Base-by-base conservation (phyloP, 2,113 vertebrate genomes). In the Tylochromis polylepis region DNA sequence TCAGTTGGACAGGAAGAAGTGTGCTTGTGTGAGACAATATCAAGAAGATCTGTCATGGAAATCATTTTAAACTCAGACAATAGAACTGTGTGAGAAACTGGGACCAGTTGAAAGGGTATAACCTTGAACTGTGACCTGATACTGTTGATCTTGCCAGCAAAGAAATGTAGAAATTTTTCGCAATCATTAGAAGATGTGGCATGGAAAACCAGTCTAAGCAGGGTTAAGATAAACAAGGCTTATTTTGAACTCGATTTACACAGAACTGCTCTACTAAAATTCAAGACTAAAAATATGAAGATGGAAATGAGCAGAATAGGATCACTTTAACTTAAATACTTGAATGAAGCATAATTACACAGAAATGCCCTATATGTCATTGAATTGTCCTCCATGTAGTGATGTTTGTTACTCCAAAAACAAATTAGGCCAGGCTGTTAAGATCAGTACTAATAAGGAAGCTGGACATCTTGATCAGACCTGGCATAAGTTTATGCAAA, bases 401-500 rank as follows among this genome's bases (percentile, higher is more conserved):
- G 27, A 77, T n/a, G 6, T 82, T 65, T 82, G 4, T 62, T 65
- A 0, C 27, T 36, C 16, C 58, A 82, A 36, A 82, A 82, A 11
- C 18, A 36, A 65, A 53, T 60, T 34, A 49, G 56, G 56, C 36
- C 22, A 29, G 29, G 49, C 20, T 55, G 62, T 53, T 43, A 58
- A 5, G 11, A 62, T 72, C 16, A 41, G 18, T 20, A 60, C 22
- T 70, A 24, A 31, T 55, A 59, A 81, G 24, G 62, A 55, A 53
- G 6, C 51, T 31, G 24, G 16, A 29, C 24, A 51, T 20, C 43
- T 46, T 51, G 70, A 51, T 51, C 56, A 43, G 57, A n/a, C 5
- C 10, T 75, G 29, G 36, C 18, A 67, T 46, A 14, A 24, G 78
- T 83, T 85, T 29, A 67, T 85, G 72, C 11, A 20, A 41, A 88